These are phyloP conservation scores for Gracilinanus agilis DNA, from an alignment of 2,113 vertebrate species.

Conservation along the genomic window DNA sequence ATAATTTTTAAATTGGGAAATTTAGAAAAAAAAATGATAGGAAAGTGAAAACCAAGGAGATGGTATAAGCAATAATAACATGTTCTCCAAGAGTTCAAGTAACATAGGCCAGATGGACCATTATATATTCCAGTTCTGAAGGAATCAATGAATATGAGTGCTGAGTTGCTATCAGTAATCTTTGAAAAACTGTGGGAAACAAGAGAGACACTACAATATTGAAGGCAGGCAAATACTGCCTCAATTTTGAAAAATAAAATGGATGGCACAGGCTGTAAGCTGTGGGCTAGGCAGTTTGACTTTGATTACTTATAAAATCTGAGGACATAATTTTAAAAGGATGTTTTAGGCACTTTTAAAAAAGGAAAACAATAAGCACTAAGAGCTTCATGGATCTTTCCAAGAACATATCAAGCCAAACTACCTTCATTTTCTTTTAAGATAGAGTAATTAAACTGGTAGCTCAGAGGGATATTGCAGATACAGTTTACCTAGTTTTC, in stretches of 20 bases:
- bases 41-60: not conserved
- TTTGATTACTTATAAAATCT: not conserved
- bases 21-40: not conserved
- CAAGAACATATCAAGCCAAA: too few relatives aligned
- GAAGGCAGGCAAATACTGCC: not conserved
- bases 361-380: not conserved
- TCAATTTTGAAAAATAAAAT: not conserved
- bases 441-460: too few relatives aligned
- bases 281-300: not conserved
- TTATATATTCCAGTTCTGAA: not conserved
- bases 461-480: too few relatives aligned
- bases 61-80: not conserved
- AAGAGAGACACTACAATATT: not conserved
- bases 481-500: too few relatives aligned
- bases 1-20: not conserved
- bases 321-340: not conserved
- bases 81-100: not conserved
- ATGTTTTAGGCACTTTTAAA: not conserved
- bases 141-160: not conserved
- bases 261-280: not conserved
- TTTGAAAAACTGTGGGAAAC: not conserved
- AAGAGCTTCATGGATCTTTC: not conserved
- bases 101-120: not conserved
- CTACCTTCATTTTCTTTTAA: too few relatives aligned
- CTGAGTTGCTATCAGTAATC: not conserved